Evolutionary conservation across 2,797 vertebrate genomes (phyloP), one percentile per base, ranked within the genome.

Genomic region (Chromobotia macracanthus): DNA sequence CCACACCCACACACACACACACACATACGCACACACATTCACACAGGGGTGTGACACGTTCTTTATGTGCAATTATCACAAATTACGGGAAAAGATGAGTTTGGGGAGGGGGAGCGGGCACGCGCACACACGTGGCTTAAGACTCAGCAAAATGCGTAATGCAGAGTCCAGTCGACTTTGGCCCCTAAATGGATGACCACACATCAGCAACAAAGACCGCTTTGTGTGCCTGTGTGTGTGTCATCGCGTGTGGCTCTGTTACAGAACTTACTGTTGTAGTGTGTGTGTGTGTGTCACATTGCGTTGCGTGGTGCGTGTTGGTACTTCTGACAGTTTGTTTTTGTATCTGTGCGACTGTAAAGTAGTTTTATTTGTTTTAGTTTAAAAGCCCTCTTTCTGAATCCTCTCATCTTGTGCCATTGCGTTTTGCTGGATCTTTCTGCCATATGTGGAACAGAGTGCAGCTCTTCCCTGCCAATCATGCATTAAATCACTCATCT

Each of bases 181-280:
- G 77, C 87, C 84, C 46, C 87, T 84, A 75, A 83, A 87, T 88
- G 81, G 86, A 79, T 86, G 77, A 83, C 88, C 87, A 86, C 82
- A 81, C 79, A 80, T 83, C 76, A 80, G 86, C 86, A 88, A 94
- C 92, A 94, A 93, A 89, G 92, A 79, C 87, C 38, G 85, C 91
- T 88, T 92, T 94, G 91, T 91, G 53, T 63, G 76, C 66, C 50
- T 78, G 75, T 69, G 79, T 79, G 75, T 82, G 70, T 81, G 75
- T 80, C 68, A 82, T 77, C 77, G 74, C 80, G 77, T 76, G 84
- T 82, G 61, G 44, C 58, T 67, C 78, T 67, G 51, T 69, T 79
- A n/a, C n/a, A n/a, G 83, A 83, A 78, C n/a, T 75, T 78, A 74
- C 64, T 31, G 64, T n/a, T 72, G 73, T 38, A 71, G 79, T 68